phyloP scores from a whole-genome alignment of 2,113 vertebrate species.

The Amazona vittata region DNA sequence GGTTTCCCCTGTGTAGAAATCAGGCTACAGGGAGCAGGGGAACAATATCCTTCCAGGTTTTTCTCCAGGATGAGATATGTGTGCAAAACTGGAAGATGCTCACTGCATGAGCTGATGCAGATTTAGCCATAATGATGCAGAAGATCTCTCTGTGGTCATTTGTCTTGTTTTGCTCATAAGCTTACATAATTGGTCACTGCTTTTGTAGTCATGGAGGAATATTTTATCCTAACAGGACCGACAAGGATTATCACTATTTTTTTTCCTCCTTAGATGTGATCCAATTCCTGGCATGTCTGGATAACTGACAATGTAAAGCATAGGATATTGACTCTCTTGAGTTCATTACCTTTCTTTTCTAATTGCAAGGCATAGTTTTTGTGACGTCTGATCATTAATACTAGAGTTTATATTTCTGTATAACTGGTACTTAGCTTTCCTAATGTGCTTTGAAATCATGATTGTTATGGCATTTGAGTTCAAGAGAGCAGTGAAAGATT shows the following conservation, averaged over 20 bases:
- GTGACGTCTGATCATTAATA: neutral
- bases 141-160: neutral
- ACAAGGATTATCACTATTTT: neutral
- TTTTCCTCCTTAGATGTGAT: neutral
- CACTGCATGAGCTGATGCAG: fast-evolving
- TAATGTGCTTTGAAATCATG: neutral
- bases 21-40: neutral
- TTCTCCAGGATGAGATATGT: neutral
- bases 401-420: neutral
- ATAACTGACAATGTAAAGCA: neutral
- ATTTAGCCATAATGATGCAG: neutral
- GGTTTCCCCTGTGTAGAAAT: neutral
- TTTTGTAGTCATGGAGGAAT: neutral
- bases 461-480: neutral
- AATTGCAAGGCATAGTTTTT: neutral
- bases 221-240: neutral
- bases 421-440: neutral
- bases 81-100: neutral
- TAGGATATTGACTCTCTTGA: neutral
- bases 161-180: neutral
- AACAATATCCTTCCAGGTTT: neutral
- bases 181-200: neutral
- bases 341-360: neutral
- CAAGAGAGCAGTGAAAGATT: neutral
- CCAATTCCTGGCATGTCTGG: neutral